These are phyloP conservation scores for Brachylomia viminalis DNA, from an alignment of 2,888 invertebrate genomes.

Conservation along the genomic window DNA sequence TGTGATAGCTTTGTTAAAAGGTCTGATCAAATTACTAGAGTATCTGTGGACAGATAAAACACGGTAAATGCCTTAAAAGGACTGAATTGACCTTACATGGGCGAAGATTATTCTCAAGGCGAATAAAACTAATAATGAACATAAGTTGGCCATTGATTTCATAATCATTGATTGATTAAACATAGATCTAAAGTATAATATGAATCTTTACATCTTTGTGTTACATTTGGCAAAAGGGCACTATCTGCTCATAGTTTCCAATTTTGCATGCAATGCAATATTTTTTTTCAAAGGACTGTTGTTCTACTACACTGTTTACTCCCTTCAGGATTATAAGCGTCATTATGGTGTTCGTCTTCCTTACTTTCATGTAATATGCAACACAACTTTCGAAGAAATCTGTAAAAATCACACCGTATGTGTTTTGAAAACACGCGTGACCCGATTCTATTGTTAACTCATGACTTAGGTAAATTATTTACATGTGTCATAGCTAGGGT, in stretches of 20 bases:
- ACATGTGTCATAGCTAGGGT: slow-evolving; percentile 48
- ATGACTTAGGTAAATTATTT: slow-evolving; percentile 63
- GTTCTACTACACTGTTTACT: too few relatives aligned
- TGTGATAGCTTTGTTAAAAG: neutral
- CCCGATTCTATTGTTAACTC: slow-evolving; percentile 64
- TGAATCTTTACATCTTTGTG: neutral
- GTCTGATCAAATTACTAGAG: neutral
- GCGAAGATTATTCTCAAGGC: neutral
- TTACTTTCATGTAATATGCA: slow-evolving; percentile 18
- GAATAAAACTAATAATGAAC: neutral
- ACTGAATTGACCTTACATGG: neutral
- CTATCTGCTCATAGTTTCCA: neutral
- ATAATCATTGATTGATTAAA: neutral
- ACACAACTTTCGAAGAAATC: slow-evolving; percentile 33
- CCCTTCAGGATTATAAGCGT: neutral
- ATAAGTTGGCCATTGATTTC: too few relatives aligned
- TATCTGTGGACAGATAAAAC: neutral
- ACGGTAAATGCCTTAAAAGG: neutral
- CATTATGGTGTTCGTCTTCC: neutral
- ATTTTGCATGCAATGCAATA: neutral
- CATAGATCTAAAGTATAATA: neutral
- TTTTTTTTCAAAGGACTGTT: neutral
- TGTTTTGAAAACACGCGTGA: slow-evolving; percentile 60
- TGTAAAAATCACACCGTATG: slow-evolving; percentile 46
- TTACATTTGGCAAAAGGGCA: neutral